Evolutionary conservation across 2,113 vertebrate genomes (phyloP).

Genomic region (Pan troglodytes): NHGRI_mPanTro3-v2.1_pri NC_072403.2:149864501-149865000

Average conservation of each 20-base stretch:
- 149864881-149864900: not conserved
- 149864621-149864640: rapidly evolving
- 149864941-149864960: not conserved
- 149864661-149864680: rapidly evolving
- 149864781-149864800: not conserved
- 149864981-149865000: not conserved
- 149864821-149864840: not conserved
- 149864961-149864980: not conserved
- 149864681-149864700: not conserved
- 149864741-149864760: not conserved
- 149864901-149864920: not conserved
- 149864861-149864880: not conserved
- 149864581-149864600: not conserved
- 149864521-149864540: not conserved
- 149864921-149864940: not conserved
- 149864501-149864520: not conserved
- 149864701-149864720: not conserved
- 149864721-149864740: not conserved
- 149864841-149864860: not conserved
- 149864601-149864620: not conserved
- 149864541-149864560: not conserved
- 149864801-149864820: not conserved
- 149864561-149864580: not conserved
- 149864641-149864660: not conserved
- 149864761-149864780: not conserved